phyloP scores from a whole-genome alignment of 2,113 vertebrate species.

The Gracilinanus agilis region DNA sequence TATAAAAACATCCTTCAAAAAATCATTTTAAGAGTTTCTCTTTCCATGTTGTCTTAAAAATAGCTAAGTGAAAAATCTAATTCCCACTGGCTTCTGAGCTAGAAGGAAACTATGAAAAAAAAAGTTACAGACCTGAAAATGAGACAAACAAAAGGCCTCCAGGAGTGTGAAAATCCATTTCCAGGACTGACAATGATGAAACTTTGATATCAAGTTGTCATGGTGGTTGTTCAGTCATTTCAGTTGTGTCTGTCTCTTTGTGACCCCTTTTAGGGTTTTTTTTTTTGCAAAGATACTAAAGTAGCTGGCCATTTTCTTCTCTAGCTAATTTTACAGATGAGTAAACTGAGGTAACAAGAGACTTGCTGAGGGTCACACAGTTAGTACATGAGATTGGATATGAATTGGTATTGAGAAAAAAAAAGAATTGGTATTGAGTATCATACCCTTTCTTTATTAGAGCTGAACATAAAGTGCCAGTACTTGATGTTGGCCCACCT shows the following conservation, averaged over 20 bases:
- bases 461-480: neutral
- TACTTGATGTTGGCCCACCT: constrained; percentile 13
- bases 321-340: too few relatives aligned
- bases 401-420: too few relatives aligned
- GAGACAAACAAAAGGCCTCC: neutral
- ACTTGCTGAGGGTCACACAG: too few relatives aligned
- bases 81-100: constrained; percentile 18
- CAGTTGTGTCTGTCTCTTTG: too few relatives aligned
- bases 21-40: constrained; percentile 31
- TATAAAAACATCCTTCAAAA: constrained; percentile 25
- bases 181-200: neutral
- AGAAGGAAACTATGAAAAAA: constrained; percentile 17
- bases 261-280: too few relatives aligned
- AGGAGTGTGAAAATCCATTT: constrained; percentile 57
- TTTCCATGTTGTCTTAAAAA: neutral
- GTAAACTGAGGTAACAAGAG: too few relatives aligned
- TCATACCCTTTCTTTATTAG: neutral
- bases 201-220: too few relatives aligned
- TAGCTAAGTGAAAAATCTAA: constrained; percentile 41
- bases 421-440: neutral
- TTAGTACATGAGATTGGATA: too few relatives aligned
- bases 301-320: too few relatives aligned
- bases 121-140: constrained; percentile 42
- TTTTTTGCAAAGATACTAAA: too few relatives aligned
- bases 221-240: too few relatives aligned